Base-by-base conservation (phyloP, 1,140 invertebrate species). In the Diachasma alloeum region DNA sequence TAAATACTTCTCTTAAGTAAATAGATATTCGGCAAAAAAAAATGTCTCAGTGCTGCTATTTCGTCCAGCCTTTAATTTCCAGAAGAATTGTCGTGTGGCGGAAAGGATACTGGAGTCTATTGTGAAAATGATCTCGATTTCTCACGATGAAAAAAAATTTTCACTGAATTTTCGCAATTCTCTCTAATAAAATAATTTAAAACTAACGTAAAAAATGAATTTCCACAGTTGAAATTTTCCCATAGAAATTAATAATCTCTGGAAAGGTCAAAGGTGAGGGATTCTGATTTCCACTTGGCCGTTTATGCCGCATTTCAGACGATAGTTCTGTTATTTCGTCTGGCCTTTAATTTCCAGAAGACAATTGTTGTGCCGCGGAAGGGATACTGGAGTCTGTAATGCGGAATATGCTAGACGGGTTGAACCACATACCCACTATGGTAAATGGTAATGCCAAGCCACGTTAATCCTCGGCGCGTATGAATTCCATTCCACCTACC, bases 401-500 rank as follows among this genome's bases (percentile, higher is more conserved):
- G 24, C 26, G 19, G 59, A 63, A 31, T 31, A 63, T 31, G 48
- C 46, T 46, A 44, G 17, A 73, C 53, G 36, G 46, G 15, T 11
- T 42, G 13, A 44, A 31, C 37, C 10, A 69, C 59, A 72, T 72
- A 67, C 71, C 31, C 17, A 36, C 46, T 44, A n/a, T 68, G 69
- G 53, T 26, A 46, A 70, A 68, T 69, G 53, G 46, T 70, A 36
- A 31, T 70, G 17, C 31, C 31, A 37, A 66, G 67, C 69, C 13
- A 44, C 53, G 56, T 44, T 68, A 74, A 74, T 69, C 44, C 63
- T 39, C 56, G 39, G 44, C 63, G 77, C 68, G 71, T 72, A 75
- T 78, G 72, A 74, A 78, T 78, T 78, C 77, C 72, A 74, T 69
- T 53, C 72, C 72, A 72, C 37, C 72, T 73, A 78, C 67, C 72